Evolutionary conservation across 2,113 vertebrate genomes (phyloP).

Genomic region (Petrocephalus microphthalmus): DNA sequence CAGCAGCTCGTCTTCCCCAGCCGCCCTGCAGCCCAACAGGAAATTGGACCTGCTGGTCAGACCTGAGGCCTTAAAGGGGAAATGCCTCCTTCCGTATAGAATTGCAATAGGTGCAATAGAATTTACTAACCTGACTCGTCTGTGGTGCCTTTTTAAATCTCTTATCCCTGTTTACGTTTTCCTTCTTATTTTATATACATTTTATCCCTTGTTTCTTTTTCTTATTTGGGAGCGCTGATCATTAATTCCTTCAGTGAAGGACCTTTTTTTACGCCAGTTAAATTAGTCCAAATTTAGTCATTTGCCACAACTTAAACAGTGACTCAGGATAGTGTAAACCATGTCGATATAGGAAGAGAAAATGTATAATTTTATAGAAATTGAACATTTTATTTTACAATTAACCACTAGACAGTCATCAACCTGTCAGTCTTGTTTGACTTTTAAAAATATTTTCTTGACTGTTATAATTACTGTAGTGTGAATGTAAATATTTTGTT

Average conservation of each 20-base stretch:
- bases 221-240: neutral
- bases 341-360: neutral
- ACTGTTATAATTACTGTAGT: neutral
- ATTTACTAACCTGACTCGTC: neutral
- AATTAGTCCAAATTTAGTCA: neutral
- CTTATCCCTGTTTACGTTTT: constrained; percentile 8
- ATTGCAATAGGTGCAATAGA: neutral
- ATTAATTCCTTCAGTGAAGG: constrained; percentile 56
- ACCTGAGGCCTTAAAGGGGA: neutral
- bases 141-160: neutral
- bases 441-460: neutral
- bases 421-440: neutral
- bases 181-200: neutral
- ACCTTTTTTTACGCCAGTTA: constrained; percentile 5
- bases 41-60: neutral
- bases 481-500: neutral
- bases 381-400: neutral
- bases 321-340: neutral
- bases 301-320: neutral
- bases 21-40: neutral
- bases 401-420: neutral
- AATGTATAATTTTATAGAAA: neutral
- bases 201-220: constrained; percentile 1
- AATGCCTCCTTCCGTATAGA: neutral
- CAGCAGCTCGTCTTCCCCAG: neutral